Base-by-base conservation (phyloP, 2,113 vertebrate species). In the Dascyllus trimaculatus region DNA sequence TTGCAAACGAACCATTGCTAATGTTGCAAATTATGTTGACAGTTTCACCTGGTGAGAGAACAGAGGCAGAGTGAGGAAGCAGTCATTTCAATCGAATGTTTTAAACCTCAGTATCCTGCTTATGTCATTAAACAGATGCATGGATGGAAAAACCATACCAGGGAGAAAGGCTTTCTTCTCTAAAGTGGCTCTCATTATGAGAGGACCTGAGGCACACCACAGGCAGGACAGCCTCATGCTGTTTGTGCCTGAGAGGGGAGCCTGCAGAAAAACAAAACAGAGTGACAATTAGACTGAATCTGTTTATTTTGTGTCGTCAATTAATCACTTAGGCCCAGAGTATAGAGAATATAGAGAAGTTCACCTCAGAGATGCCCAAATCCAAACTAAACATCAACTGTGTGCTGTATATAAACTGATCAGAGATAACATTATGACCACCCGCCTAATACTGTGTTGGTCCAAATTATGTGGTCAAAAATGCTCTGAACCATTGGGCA, bases 221-320 rank as follows among this genome's bases (percentile, higher is more conserved):
- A 93, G 80, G 62, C 73, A 75, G 80, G 86, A 82, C 8, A 84
- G 4, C 0, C 48, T 77, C 75, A 49, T 80, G 0, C 11, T 68
- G 78, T 88, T 91, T 46, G 61, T 63, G 45, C 91, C 85, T 46
- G 74, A 62, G 4, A 92, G 84, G 24, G 91, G 90, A 43, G 64
- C 52, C 91, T 94, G 60, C 6, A 38, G 26, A 75, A 29, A 57
- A 53, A 56, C 13, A 71, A 56, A 8, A 64, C 22, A 45, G 21
- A 13, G 24, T n/a, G 26, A 35, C 49, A 58, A 40, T 62, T 52
- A 19, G 1, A 18, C 52, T 40, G 11, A 11, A 22, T 46, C 1
- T 0, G 5, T 29, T 8, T 25, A 35, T 65, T 54, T 15, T 4
- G 18, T 29, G 3, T 57, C 15, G 19, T 35, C 32, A 35, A 10